phyloP scores from a whole-genome alignment of 1,140 invertebrate genomes.

The Penaeus chinensis region DNA sequence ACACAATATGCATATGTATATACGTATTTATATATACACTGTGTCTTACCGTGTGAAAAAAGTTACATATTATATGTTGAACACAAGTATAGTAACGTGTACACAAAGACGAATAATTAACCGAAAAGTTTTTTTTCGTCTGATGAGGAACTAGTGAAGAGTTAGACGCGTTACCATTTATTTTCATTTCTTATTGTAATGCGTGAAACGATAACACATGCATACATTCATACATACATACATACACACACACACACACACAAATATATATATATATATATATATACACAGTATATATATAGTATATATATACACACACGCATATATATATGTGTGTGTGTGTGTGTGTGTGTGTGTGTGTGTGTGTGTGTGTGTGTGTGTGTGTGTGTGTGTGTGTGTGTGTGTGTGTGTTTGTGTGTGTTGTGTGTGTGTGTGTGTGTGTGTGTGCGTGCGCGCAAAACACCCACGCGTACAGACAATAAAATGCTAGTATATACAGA shows the following conservation, averaged over 20 bases:
- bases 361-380: no score
- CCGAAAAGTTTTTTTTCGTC: no score
- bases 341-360: no score
- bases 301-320: no score
- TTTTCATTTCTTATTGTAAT: no score
- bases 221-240: background rate
- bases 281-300: background rate
- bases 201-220: background rate
- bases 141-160: background rate
- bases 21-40: background rate
- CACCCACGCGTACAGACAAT: no score
- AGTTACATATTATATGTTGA: background rate
- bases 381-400: no score
- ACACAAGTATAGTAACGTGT: background rate
- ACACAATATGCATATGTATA: no score
- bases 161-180: background rate
- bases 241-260: background rate
- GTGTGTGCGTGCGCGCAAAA: background rate
- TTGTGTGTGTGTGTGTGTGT: no score
- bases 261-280: slow-evolving; percentile 12
- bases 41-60: background rate
- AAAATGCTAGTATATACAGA: no score
- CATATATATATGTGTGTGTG: no score
- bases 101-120: slow-evolving; percentile 25
- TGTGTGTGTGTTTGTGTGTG: no score